phyloP scores from a whole-genome alignment of 92 coral and sea anemone genomes.

The Parazoanthus darwini region DNA sequence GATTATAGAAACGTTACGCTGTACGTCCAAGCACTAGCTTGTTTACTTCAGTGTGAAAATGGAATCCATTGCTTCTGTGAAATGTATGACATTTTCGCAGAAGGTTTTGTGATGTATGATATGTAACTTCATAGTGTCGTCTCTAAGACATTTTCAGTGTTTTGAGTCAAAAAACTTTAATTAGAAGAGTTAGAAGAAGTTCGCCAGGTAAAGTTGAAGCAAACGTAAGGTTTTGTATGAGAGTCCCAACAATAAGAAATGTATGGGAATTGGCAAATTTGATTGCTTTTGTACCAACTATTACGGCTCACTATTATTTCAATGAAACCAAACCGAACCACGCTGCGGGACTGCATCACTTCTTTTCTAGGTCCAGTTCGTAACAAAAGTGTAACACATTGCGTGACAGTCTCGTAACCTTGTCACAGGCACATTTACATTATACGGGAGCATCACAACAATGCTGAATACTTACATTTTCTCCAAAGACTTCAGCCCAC shows the following conservation, averaged over 20 bases:
- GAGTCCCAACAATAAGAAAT: not conserved
- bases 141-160: not conserved
- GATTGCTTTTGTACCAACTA: not conserved
- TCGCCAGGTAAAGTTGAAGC: not conserved
- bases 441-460: no score
- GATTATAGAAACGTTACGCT: no score
- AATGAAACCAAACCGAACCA: not conserved
- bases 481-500: no score
- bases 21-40: no score
- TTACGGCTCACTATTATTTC: not conserved
- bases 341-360: no score
- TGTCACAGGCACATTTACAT: no score
- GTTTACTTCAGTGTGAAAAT: not conserved
- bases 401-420: no score
- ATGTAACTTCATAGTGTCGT: not conserved
- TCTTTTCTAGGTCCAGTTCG: no score
- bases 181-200: not conserved
- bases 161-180: not conserved
- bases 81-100: slow-evolving; percentile 1
- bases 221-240: not conserved
- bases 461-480: no score
- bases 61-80: not conserved
- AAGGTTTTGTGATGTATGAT: not conserved
- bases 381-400: no score
- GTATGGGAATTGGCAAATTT: no score